These are phyloP conservation scores for Grantiella picta DNA, from an alignment of 2,113 vertebrate genomes.

Conservation along the genomic window DNA sequence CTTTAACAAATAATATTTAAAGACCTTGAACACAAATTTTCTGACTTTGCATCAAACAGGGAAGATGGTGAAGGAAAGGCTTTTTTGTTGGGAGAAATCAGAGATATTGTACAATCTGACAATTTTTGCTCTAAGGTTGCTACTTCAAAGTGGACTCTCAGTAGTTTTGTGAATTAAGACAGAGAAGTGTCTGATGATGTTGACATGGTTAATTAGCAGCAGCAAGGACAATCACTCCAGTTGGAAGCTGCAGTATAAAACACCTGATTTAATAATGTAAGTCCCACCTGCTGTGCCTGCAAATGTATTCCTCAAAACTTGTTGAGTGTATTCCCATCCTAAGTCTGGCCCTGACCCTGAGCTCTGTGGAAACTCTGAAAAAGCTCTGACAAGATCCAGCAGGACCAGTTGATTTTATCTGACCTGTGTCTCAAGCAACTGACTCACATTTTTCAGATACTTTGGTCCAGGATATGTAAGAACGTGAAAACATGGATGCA, in stretches of 20 bases:
- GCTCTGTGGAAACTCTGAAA: neutral
- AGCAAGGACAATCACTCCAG: neutral
- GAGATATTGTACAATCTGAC: neutral
- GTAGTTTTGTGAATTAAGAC: neutral
- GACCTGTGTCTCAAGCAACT: neutral
- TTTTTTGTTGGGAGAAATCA: neutral
- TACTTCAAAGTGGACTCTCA: neutral
- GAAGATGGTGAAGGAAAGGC: neutral
- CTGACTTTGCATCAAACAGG: neutral
- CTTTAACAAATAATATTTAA: neutral
- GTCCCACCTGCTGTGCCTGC: neutral
- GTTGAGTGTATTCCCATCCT: neutral
- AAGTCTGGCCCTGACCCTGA: neutral
- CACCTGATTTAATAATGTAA: neutral
- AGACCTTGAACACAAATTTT: neutral
- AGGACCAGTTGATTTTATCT: neutral
- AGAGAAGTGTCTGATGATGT: neutral
- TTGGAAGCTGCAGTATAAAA: neutral
- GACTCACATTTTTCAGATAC: neutral
- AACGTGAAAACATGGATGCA: conserved; percentile 3
- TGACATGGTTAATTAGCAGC: neutral
- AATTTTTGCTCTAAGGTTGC: neutral
- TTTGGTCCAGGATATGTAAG: neutral
- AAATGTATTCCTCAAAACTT: neutral
- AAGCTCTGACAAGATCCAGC: neutral